These are phyloP conservation scores for Lytechinus variegatus DNA, from an alignment of 35 echinoderm and acorn worm species.

Conservation along the genomic window DNA sequence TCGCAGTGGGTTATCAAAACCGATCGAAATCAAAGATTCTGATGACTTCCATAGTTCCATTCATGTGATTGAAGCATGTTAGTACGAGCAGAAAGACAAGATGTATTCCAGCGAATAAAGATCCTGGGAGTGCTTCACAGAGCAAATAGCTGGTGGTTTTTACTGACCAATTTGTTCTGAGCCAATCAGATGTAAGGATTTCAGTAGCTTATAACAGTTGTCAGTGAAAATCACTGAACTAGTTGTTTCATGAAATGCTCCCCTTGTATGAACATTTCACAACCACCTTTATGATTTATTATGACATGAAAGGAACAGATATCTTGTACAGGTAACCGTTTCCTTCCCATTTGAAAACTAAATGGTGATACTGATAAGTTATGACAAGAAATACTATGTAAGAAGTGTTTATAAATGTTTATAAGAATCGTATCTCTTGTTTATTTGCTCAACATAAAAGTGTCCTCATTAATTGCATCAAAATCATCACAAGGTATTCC, in stretches of 20 bases:
- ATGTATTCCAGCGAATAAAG: not conserved
- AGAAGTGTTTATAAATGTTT: slow-evolving; percentile 20
- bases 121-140: too few species aligned
- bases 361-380: not conserved
- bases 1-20: not conserved
- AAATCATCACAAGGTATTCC: not conserved
- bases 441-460: not conserved
- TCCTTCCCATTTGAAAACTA: not conserved
- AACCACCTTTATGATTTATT: not conserved
- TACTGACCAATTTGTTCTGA: too few species aligned
- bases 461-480: not conserved
- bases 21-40: not conserved
- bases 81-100: not conserved
- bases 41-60: not conserved
- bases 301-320: not conserved
- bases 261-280: not conserved
- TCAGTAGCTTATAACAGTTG: too few species aligned
- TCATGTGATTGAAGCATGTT: not conserved
- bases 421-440: not conserved
- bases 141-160: too few species aligned
- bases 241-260: not conserved
- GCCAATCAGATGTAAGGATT: too few species aligned
- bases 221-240: not conserved
- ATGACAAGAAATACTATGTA: not conserved
- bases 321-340: not conserved